Evolutionary conservation across 2,113 vertebrate species (phyloP).

Genomic region (Alaudala cheleensis): DNA sequence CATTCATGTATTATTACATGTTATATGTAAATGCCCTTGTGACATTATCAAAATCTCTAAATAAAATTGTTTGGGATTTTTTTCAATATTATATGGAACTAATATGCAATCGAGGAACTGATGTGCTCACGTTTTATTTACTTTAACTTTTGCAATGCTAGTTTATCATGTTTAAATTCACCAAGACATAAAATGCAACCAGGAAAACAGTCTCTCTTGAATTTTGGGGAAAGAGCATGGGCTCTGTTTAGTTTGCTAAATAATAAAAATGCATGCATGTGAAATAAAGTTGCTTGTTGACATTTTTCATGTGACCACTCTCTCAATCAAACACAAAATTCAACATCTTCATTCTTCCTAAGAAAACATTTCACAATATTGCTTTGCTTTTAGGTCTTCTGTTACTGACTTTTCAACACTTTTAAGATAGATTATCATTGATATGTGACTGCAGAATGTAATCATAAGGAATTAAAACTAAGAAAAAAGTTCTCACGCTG

Average conservation of each 20-base stretch:
- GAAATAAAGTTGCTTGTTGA: background rate
- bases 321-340: background rate
- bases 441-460: background rate
- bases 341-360: background rate
- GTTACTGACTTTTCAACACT: background rate
- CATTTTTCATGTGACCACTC: background rate
- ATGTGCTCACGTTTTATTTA: background rate
- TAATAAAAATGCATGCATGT: background rate
- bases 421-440: background rate
- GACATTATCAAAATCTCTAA: background rate
- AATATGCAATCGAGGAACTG: background rate
- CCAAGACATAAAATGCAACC: background rate
- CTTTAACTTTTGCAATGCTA: background rate
- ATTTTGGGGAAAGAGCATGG: background rate
- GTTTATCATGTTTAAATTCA: background rate
- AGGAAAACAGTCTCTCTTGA: background rate
- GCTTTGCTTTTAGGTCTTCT: background rate
- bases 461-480: background rate
- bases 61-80: background rate
- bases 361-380: background rate
- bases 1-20: background rate
- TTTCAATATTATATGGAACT: background rate
- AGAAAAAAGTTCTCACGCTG: background rate
- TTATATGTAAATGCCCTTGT: background rate
- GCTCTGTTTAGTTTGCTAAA: background rate